These are phyloP conservation scores for Apaloderma vittatum DNA, from an alignment of 2,113 vertebrate species.

Conservation along the genomic window DNA sequence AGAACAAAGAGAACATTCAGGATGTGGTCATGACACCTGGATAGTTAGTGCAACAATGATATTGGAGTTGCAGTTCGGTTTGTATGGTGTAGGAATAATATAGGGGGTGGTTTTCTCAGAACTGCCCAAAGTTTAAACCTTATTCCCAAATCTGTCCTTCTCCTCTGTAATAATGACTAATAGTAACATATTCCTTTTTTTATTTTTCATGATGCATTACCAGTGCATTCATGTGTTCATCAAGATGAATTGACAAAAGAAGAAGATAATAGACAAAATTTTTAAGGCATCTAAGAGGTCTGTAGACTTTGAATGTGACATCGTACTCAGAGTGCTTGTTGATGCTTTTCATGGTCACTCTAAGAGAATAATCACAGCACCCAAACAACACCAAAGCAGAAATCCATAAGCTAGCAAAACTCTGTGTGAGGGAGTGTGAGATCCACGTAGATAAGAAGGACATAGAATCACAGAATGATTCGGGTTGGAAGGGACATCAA, in stretches of 20 bases:
- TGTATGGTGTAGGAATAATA: neutral
- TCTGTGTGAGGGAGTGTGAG: neutral
- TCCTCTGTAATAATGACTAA: neutral
- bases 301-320: neutral
- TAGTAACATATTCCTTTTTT: neutral
- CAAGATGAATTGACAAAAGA: neutral
- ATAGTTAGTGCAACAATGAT: neutral
- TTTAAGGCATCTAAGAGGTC: neutral
- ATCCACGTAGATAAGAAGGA: rapidly evolving
- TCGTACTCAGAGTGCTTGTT: rapidly evolving
- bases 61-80: neutral
- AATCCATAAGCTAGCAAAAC: neutral
- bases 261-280: neutral
- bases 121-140: neutral
- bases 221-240: neutral
- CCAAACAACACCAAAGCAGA: neutral
- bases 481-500: too few relatives aligned
- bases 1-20: neutral
- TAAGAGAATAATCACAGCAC: neutral
- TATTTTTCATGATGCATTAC: neutral
- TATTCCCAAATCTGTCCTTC: neutral
- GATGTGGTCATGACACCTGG: neutral
- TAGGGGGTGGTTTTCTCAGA: neutral
- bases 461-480: too few relatives aligned
- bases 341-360: neutral